Conservation (phyloP, 2,797 vertebrate species). For the Gobio occitaniae region DNA sequence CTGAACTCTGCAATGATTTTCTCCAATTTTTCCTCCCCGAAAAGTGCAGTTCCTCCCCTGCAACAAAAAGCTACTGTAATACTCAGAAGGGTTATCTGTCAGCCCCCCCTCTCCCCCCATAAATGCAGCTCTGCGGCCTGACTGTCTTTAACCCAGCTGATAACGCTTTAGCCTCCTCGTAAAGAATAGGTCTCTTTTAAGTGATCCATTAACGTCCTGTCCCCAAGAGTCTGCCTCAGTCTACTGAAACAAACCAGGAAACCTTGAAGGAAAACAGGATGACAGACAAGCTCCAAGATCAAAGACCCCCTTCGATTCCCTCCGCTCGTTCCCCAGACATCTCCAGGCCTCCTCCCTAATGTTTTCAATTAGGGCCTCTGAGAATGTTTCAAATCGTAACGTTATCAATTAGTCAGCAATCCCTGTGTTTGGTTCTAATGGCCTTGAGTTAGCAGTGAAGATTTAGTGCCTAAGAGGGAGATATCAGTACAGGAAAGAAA, state of each 20-base stretch:
- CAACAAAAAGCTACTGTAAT: constrained; percentile 66
- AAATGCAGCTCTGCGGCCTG: constrained; percentile 50
- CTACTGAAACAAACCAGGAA: constrained; percentile 73
- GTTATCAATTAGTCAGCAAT: constrained; percentile 72
- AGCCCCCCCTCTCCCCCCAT: constrained; percentile 46
- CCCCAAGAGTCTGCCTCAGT: constrained; percentile 64
- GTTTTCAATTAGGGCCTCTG: constrained; percentile 67
- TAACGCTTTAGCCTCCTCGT: constrained; percentile 65
- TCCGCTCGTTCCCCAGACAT: constrained; percentile 56
- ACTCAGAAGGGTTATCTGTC: constrained; percentile 63
- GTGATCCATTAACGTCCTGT: constrained; percentile 71
- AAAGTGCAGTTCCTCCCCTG: constrained; percentile 53
- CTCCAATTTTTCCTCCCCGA: constrained; percentile 49
- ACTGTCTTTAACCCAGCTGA: constrained; percentile 68
- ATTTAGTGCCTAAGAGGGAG: constrained; percentile 62
- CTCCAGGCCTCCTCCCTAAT: constrained; percentile 64
- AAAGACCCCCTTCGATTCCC: constrained; percentile 65
- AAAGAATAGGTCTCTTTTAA: constrained; percentile 67
- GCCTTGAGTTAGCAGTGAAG: constrained; percentile 58
- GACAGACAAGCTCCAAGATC: constrained; percentile 69
- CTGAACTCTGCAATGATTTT: constrained; percentile 51
- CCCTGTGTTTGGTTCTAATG: constrained; percentile 66
- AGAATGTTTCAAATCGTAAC: constrained; percentile 68
- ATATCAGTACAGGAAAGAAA: constrained; percentile 63
- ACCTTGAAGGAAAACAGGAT: constrained; percentile 70